Percentiles rank a stretch among this genome's conserved stretches.
phyloP scores from a whole-genome alignment of 2,888 invertebrate species.

The Podotricha telesiphe region DNA sequence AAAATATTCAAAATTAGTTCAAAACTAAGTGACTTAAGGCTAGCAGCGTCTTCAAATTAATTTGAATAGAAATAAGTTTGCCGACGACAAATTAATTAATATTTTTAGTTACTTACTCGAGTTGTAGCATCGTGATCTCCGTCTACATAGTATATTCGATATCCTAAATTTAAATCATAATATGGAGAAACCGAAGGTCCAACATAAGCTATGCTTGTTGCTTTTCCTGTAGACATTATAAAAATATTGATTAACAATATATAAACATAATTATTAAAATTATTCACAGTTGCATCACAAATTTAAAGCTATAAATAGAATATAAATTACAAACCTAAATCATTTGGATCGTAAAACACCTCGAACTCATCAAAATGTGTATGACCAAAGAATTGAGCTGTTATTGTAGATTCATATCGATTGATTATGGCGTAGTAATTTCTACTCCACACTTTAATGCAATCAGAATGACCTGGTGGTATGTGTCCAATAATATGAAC shows the following conservation, averaged over 20 bases:
- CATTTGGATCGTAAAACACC: conserved; percentile 93
- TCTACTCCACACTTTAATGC: conserved; percentile 97
- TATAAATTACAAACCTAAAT: conserved; percentile 83
- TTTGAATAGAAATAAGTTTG: not conserved
- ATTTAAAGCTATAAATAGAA: not conserved
- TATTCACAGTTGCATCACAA: not conserved
- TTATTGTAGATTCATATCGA: conserved; percentile 94
- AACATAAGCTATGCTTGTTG: conserved; percentile 94
- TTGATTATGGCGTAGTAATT: conserved; percentile 96
- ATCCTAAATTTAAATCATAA: conserved; percentile 95
- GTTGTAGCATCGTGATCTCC: conserved; percentile 94
- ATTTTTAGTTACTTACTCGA: conserved; percentile 80
- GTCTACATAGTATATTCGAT: conserved; percentile 97
- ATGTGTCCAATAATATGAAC: conserved; percentile 99
- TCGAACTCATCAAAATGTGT: conserved; percentile 97
- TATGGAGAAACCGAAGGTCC: conserved; percentile 98
- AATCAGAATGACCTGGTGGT: conserved; percentile 96
- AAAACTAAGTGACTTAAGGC: not conserved
- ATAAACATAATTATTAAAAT: not conserved
- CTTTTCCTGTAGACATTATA: conserved; percentile 82
- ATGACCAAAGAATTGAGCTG: conserved; percentile 97
- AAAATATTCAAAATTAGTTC: no score
- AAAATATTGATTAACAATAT: not conserved
- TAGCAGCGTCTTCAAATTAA: not conserved
- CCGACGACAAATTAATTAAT: not conserved